phyloP scores from a whole-genome alignment of 2,797 vertebrate species.

The Malurus leucopterus region DNA sequence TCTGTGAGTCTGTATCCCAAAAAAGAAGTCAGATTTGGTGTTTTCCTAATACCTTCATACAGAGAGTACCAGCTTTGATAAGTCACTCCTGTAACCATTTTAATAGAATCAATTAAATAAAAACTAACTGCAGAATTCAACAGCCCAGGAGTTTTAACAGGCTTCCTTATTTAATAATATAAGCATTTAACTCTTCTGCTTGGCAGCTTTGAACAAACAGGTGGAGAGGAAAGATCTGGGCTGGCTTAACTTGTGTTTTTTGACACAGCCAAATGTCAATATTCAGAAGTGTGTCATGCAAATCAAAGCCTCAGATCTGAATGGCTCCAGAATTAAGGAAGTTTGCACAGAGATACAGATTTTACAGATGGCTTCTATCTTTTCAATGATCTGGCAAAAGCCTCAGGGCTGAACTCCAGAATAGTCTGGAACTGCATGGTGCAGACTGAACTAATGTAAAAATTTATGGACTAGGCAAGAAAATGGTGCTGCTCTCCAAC shows the following conservation, averaged over 20 bases:
- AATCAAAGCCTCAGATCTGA: slow-evolving; percentile 25
- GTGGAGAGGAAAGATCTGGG: slow-evolving; percentile 34
- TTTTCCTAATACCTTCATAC: background rate
- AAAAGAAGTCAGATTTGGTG: background rate
- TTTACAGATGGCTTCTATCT: slow-evolving; percentile 34
- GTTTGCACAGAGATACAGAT: slow-evolving; percentile 14
- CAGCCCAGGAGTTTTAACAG: background rate
- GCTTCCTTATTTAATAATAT: background rate
- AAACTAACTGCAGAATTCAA: background rate
- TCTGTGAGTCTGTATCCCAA: background rate
- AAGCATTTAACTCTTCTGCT: slow-evolving; percentile 19
- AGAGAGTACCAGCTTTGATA: background rate
- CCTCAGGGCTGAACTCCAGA: background rate
- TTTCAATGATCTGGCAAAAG: background rate
- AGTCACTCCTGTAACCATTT: background rate
- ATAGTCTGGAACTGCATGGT: background rate
- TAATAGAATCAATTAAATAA: background rate
- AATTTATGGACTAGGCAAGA: background rate
- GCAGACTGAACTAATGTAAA: background rate
- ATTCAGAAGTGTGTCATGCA: slow-evolving; percentile 24
- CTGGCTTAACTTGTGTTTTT: slow-evolving; percentile 22
- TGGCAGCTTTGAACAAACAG: slow-evolving; percentile 34
- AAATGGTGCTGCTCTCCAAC: background rate
- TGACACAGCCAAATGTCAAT: slow-evolving; percentile 35
- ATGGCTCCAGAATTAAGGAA: slow-evolving; percentile 28